phyloP scores from a whole-genome alignment of 2,888 invertebrate species.

The Acleris literana region DNA sequence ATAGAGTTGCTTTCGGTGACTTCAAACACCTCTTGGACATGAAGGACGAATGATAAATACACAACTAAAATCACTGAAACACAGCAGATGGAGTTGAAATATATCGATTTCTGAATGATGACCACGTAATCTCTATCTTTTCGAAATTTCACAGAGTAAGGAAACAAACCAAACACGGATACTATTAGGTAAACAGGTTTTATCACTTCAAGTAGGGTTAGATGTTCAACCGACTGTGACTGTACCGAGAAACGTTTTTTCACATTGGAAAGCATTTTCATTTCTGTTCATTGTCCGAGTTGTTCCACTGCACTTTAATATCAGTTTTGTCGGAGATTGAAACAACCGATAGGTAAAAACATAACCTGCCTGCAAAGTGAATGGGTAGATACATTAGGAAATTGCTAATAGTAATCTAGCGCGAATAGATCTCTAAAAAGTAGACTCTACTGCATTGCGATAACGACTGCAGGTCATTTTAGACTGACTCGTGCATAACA shows the following conservation, averaged over 20 bases:
- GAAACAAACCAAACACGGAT: slow-evolving; percentile 53
- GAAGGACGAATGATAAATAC: slow-evolving; percentile 52
- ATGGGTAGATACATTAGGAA: slow-evolving; percentile 1
- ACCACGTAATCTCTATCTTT: slow-evolving; percentile 45
- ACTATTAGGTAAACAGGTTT: slow-evolving; percentile 54
- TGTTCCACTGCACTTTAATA: background rate
- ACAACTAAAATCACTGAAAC: slow-evolving; percentile 51
- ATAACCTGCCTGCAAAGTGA: slow-evolving; percentile 1
- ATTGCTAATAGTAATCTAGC: background rate
- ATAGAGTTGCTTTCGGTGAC: slow-evolving; percentile 49
- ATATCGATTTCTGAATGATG: slow-evolving; percentile 57
- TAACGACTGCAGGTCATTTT: background rate
- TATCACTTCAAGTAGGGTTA: slow-evolving; percentile 39
- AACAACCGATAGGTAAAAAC: slow-evolving; percentile 15
- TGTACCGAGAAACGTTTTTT: background rate
- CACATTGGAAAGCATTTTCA: slow-evolving; percentile 4
- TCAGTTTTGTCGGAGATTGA: slow-evolving; percentile 9
- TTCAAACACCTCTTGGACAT: slow-evolving; percentile 52
- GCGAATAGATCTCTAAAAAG: background rate
- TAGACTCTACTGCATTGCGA: background rate
- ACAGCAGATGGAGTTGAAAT: slow-evolving; percentile 58
- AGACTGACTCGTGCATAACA: background rate
- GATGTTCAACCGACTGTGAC: background rate
- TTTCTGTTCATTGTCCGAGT: background rate
- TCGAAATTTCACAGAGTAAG: slow-evolving; percentile 52